Evolutionary conservation across 2,888 invertebrate species (phyloP), one percentile per base, ranked within the genome.

Genomic region (Chalcis sispes): DNA sequence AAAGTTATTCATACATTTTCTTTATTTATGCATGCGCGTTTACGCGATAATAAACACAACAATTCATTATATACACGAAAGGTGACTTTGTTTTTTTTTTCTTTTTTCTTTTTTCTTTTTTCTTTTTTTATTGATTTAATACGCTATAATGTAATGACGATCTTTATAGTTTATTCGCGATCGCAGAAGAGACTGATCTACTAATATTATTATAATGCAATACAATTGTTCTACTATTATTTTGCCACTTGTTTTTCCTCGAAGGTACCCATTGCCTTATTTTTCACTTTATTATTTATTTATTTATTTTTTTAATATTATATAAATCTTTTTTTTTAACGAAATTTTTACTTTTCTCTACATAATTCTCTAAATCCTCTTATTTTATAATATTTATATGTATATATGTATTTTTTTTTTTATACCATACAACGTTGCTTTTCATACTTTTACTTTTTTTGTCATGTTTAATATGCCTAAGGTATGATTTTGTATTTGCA

Each of bases 11-110:
- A 13, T 20, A 5, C 40, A 36, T 61, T 65, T 36, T 72, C 27
- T 54, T 66, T 48, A 13, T 59, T 64, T 46, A 23, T n/a, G n/a
- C 29, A 27, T 66, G 36, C n/a, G 69, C 70, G 66, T 50, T 58
- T 48, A 71, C 48, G 42, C 52, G 27, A 29, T 56, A 7, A 74
- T 66, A 69, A 56, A 25, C 70, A 70, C 70, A 67, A 73, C 61
- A 67, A 48, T 69, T 72, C 50, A 29, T 58, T 79, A 67, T 62
- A 56, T 48, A 70, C 40, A 61, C 32, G 2, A 27, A 64, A 23
- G 32, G 15, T 69, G 32, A 42, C 15, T 23, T 59, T n/a, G n/a
- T n/a, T n/a, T n/a, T n/a, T 25, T 4, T 56, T 56, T 29, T 27
- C 18, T 54, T 25, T 40, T 32, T 27, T 42, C 42, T n/a, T n/a